Conservation (phyloP, 2,888 invertebrate species). For the Carcina quercana region DNA sequence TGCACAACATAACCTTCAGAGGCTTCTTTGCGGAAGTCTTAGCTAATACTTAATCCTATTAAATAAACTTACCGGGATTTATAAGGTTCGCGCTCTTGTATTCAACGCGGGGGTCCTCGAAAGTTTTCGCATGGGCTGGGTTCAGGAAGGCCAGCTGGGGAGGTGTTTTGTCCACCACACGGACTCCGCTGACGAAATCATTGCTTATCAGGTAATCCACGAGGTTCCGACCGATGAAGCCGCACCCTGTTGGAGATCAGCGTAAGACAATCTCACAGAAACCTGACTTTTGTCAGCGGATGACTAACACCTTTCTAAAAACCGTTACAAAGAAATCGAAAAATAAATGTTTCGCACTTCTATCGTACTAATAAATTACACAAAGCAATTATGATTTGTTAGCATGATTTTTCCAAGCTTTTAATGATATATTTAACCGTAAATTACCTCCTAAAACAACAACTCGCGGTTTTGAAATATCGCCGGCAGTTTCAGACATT, state of each 20-base stretch:
- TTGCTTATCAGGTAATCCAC: constrained; percentile 86
- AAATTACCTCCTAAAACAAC: constrained; percentile 64
- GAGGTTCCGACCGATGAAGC: constrained; percentile 93
- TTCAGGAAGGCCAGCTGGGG: constrained; percentile 95
- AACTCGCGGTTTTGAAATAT: constrained; percentile 63
- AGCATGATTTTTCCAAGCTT: too few relatives aligned
- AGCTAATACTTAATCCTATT: too few relatives aligned
- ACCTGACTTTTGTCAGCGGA: constrained; percentile 32
- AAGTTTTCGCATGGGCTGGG: constrained; percentile 79
- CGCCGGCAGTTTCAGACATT: constrained; percentile 63
- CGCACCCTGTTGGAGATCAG: too few relatives aligned
- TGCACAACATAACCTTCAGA: background rate
- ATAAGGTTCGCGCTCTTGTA: constrained; percentile 95
- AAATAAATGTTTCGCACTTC: constrained; percentile 8
- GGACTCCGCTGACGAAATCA: constrained; percentile 82
- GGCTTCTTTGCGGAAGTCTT: background rate
- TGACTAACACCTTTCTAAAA: constrained; percentile 57
- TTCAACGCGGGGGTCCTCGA: constrained; percentile 85
- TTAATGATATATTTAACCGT: too few relatives aligned
- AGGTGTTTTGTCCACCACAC: constrained; percentile 94
- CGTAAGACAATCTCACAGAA: constrained; percentile 31
- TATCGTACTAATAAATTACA: constrained; percentile 9
- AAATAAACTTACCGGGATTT: constrained; percentile 85
- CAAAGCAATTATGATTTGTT: too few relatives aligned
- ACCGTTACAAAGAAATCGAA: constrained; percentile 50